Conservation (phyloP, 2,797 vertebrate species). For the Furcifer pardalis region DNA sequence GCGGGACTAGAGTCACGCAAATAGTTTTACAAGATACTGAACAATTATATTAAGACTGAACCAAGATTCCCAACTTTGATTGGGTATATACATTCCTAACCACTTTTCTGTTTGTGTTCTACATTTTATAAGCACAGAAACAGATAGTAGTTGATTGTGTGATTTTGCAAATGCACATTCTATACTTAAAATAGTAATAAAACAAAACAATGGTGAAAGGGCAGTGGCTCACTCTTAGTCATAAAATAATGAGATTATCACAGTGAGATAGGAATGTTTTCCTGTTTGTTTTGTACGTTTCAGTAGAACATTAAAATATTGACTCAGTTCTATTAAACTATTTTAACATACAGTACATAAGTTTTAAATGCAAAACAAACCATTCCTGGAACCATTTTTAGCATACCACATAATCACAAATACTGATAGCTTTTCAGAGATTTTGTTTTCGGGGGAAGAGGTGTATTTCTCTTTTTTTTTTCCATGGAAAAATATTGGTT, state of each 20-base stretch:
- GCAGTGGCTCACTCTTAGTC: neutral
- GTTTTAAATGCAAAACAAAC: neutral
- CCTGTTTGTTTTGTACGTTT: neutral
- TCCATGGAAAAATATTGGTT: too few species aligned
- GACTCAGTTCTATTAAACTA: neutral
- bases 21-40: neutral
- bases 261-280: neutral
- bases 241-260: neutral
- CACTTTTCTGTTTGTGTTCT: neutral
- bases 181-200: neutral
- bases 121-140: neutral
- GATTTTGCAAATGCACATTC: neutral
- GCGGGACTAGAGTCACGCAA: too few species aligned
- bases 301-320: neutral
- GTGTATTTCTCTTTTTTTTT: too few species aligned
- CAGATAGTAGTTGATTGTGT: neutral
- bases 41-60: neutral
- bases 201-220: too few species aligned
- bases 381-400: too few species aligned
- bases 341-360: neutral
- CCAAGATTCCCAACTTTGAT: neutral
- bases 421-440: too few species aligned
- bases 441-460: too few species aligned
- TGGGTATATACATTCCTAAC: neutral
- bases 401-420: too few species aligned